Base-by-base conservation (phyloP, 92 coral and sea anemone genomes). In the Palythoa grandis region DNA sequence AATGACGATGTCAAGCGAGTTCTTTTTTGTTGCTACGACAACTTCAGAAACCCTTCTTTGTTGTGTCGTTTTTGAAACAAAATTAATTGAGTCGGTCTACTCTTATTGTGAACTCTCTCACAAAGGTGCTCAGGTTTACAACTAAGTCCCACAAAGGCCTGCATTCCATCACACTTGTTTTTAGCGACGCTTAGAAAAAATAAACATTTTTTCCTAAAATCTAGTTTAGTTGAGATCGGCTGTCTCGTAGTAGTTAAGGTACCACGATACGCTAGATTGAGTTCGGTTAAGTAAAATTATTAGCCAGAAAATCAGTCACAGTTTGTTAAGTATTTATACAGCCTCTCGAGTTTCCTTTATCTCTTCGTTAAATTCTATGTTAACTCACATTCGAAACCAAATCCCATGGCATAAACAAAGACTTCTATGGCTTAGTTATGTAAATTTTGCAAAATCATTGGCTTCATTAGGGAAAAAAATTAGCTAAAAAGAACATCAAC, bases 301-400 rank as follows among this genome's bases (percentile, higher is more conserved):
- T 12, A 13, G 48, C 74, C 69, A 69, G 74, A 69, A 69, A 53
- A 86, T 90, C 90, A 57, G 92, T 86, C 92, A 90, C 92, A 90
- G 78, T 90, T 87, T 76, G 71, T 16, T 83, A 90, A 23, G 22
- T 80, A 78, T 78, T 61, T 66, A 60, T 61, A 38, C 72, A 78
- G 19, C 25, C 74, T 69, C 47, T 69, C 47, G n/a, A 69, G 16
- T 69, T 37, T 25, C 74, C 23, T 69, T 69, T 69, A 69, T 69
- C 19, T 69, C 74, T 3, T 69, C 73, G 43, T 63, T 80, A 67
- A 80, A 29, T 80, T 80, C 74, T 14, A 14, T 80, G 74, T 29
- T 80, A 80, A 40, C 74, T 48, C 47, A 20, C 56, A 50, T 68
- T 67, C 85, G 16, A 66, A 7, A 65, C 73, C 24, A 80, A 80